These are phyloP conservation scores for Apocrypta bakeri DNA, from an alignment of 1,140 invertebrate genomes.

Conservation along the genomic window DNA sequence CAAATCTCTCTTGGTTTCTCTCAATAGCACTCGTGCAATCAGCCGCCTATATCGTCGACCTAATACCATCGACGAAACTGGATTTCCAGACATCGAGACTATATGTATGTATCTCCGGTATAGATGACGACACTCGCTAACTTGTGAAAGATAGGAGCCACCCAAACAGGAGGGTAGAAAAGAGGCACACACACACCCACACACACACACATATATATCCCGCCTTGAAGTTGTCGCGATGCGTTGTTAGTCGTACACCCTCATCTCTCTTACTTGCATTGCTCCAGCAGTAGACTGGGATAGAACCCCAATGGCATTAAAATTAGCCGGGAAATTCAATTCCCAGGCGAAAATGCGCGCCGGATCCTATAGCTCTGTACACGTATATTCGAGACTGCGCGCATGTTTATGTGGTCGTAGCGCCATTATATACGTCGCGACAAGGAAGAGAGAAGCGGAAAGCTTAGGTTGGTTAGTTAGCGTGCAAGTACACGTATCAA, in stretches of 20 bases:
- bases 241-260: slow-evolving; percentile 63
- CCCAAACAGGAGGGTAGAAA: too few species aligned
- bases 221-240: slow-evolving; percentile 9
- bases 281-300: background rate
- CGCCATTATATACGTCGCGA: slow-evolving; percentile 58
- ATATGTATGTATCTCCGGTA: too few species aligned
- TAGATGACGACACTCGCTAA: background rate
- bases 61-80: slow-evolving; percentile 28
- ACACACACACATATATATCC: background rate
- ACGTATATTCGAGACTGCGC: slow-evolving; percentile 33
- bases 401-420: slow-evolving; percentile 25
- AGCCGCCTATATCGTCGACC: background rate
- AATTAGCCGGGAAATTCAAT: slow-evolving; percentile 72
- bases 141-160: background rate
- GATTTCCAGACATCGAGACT: slow-evolving; percentile 30
- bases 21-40: background rate
- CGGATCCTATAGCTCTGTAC: slow-evolving; percentile 17
- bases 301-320: slow-evolving; percentile 70
- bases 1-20: background rate
- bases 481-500: slow-evolving; percentile 76
- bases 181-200: background rate
- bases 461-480: slow-evolving; percentile 76
- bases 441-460: slow-evolving; percentile 54
- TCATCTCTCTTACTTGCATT: slow-evolving; percentile 54
- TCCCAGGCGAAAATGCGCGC: slow-evolving; percentile 65